Evolutionary conservation across 2,113 vertebrate genomes (phyloP).

Genomic region (Pungitius pungitius): DNA sequence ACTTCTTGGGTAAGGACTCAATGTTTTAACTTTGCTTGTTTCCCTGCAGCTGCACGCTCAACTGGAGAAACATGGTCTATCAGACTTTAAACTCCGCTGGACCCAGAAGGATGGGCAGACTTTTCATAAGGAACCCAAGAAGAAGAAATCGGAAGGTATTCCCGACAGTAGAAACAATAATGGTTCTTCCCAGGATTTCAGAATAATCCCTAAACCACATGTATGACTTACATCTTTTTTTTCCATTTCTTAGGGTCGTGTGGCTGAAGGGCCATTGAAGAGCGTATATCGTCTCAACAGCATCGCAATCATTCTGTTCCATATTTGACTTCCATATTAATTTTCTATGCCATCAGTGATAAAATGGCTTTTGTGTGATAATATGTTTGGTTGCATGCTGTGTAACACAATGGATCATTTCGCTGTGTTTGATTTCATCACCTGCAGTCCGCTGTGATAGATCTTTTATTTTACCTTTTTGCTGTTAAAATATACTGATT

Average conservation of each 20-base stretch:
- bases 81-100: slow-evolving; percentile 37
- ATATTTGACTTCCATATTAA: background rate
- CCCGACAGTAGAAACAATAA: background rate
- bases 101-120: background rate
- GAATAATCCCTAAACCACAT: background rate
- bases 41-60: slow-evolving; percentile 37
- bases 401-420: background rate
- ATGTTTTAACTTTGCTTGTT: background rate
- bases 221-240: too few relatives aligned
- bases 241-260: background rate
- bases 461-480: too few relatives aligned
- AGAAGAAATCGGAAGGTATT: slow-evolving; percentile 6
- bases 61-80: background rate
- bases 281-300: background rate
- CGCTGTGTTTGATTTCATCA: background rate
- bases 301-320: background rate
- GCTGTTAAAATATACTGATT: too few relatives aligned
- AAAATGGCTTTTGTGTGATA: background rate
- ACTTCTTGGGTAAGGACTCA: too few relatives aligned
- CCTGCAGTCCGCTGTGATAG: background rate
- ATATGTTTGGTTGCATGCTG: background rate
- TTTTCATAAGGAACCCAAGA: slow-evolving; percentile 30
- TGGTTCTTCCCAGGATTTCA: too few relatives aligned
- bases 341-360: background rate
- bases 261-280: background rate